Conservation (phyloP, 2,113 vertebrate species). For the Trogon surrucura region DNA sequence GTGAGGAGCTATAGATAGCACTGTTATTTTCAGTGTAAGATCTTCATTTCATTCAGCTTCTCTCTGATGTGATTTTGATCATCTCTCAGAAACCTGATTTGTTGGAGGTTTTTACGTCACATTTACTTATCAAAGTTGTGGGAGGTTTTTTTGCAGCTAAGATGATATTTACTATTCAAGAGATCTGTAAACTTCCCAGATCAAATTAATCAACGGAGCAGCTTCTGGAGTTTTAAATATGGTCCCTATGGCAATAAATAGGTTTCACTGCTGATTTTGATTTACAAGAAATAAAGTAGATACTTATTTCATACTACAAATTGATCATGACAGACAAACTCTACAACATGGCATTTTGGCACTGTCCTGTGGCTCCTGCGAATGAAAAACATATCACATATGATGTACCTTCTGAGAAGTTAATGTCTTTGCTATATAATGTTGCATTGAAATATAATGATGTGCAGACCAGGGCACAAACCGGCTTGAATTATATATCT, state of each 20-base stretch:
- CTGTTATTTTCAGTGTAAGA: conserved; percentile 31
- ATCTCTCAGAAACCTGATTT: neutral
- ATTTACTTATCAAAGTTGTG: neutral
- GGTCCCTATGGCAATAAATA: conserved; percentile 34
- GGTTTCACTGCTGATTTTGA: conserved; percentile 16
- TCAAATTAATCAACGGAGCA: conserved; percentile 32
- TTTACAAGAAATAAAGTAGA: conserved; percentile 37
- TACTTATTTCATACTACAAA: conserved; percentile 23
- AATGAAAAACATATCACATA: conserved; percentile 14
- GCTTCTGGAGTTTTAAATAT: conserved; percentile 20
- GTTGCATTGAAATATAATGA: neutral
- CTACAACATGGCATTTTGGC: neutral
- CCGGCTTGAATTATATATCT: neutral
- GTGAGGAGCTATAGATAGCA: conserved; percentile 17
- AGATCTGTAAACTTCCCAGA: conserved; percentile 11
- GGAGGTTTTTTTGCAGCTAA: neutral
- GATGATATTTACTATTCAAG: conserved; percentile 30
- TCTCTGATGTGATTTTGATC: neutral
- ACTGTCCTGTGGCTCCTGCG: neutral
- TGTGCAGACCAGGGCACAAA: neutral
- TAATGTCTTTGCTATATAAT: neutral
- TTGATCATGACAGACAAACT: conserved; percentile 17
- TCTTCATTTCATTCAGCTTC: neutral
- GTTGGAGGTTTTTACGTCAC: neutral
- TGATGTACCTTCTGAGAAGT: neutral